Conservation (phyloP, 2,113 vertebrate species). For the Hydropotes inermis region DNA sequence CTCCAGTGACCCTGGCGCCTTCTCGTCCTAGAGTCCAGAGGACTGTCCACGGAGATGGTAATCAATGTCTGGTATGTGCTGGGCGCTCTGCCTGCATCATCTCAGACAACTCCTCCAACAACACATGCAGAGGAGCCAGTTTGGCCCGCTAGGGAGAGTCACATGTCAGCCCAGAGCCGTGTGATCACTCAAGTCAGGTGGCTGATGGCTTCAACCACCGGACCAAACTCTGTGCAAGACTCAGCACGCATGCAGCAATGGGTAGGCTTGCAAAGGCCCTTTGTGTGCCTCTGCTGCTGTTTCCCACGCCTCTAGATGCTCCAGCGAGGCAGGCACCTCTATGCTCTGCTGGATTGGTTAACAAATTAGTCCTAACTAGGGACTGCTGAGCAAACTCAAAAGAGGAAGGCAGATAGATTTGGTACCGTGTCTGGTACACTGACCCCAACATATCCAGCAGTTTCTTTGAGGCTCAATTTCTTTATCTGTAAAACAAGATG, state of each 20-base stretch:
- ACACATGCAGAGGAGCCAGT: rapidly evolving
- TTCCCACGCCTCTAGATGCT: rapidly evolving
- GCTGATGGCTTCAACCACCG: not conserved
- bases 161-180: not conserved
- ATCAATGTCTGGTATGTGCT: rapidly evolving
- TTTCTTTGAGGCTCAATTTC: not conserved
- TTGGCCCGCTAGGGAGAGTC: not conserved
- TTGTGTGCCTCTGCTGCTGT: rapidly evolving
- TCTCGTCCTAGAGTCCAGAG: not conserved
- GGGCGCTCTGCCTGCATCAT: rapidly evolving
- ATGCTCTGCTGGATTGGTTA: not conserved
- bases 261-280: not conserved
- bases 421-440: not conserved
- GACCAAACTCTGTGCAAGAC: not conserved
- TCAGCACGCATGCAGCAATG: rapidly evolving
- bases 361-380: not conserved
- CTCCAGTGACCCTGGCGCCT: not conserved
- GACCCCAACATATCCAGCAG: not conserved
- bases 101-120: not conserved
- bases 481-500: not conserved
- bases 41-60: rapidly evolving
- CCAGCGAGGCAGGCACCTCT: not conserved
- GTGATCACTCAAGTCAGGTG: not conserved
- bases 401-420: not conserved
- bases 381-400: not conserved